Conservation (phyloP, 2,888 invertebrate genomes). For the Thereva unica region DNA sequence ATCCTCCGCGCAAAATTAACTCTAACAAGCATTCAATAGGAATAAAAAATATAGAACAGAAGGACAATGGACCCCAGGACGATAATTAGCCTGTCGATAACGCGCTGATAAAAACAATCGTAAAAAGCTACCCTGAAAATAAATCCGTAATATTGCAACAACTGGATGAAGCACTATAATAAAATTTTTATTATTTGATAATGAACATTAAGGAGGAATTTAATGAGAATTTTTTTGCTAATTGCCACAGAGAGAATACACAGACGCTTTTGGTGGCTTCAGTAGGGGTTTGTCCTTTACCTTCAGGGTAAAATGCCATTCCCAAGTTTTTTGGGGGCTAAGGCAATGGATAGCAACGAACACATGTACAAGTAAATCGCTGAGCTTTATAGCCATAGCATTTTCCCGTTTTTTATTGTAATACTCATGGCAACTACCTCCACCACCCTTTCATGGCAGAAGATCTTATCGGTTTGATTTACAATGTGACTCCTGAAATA, state of each 20-base stretch:
- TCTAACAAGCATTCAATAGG: not conserved
- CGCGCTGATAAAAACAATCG: slow-evolving; percentile 51
- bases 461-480: slow-evolving; percentile 35
- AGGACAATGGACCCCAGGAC: slow-evolving; percentile 47
- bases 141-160: slow-evolving; percentile 23
- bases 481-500: slow-evolving; percentile 30
- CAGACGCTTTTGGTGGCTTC: not conserved
- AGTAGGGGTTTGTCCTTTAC: slow-evolving; percentile 15
- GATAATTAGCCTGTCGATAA: slow-evolving; percentile 55
- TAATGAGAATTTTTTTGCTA: slow-evolving; percentile 40
- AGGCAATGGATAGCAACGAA: not conserved
- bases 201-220: slow-evolving; percentile 44
- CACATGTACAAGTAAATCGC: slow-evolving; percentile 12
- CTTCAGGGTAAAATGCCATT: not conserved
- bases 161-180: slow-evolving; percentile 31
- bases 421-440: not conserved
- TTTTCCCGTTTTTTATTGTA: slow-evolving; percentile 17
- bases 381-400: slow-evolving; percentile 11
- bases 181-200: slow-evolving; percentile 45
- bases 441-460: slow-evolving; percentile 3
- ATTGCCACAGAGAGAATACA: not conserved
- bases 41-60: slow-evolving; percentile 32
- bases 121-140: slow-evolving; percentile 25
- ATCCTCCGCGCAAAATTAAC: slow-evolving; percentile 29
- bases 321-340: not conserved